phyloP scores from a whole-genome alignment of 2,888 invertebrate genomes.

The Callimorpha dominula region DNA sequence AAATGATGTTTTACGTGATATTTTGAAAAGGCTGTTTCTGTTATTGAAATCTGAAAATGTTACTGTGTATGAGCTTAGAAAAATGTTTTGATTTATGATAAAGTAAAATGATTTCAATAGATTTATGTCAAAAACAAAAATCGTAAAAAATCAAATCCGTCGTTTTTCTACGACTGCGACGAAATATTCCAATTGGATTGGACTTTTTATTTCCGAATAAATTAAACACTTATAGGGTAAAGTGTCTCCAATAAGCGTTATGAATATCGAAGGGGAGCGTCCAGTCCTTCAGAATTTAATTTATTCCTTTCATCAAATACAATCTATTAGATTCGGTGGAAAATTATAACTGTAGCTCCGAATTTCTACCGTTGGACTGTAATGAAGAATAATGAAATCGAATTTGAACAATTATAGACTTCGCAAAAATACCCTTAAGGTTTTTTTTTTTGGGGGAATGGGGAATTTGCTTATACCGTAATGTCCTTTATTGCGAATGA shows the following conservation, averaged over 20 bases:
- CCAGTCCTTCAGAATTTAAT: constrained; percentile 62
- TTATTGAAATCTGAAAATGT: too few relatives aligned
- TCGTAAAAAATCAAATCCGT: too few relatives aligned
- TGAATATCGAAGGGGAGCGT: constrained; percentile 58
- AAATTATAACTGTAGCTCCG: constrained; percentile 48
- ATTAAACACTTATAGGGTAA: constrained; percentile 58
- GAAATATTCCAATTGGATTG: constrained; percentile 14
- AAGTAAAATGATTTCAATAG: too few relatives aligned
- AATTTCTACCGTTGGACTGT: constrained; percentile 32
- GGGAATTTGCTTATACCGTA: constrained; percentile 39
- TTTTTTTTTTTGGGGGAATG: constrained; percentile 23
- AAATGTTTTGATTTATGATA: too few relatives aligned
- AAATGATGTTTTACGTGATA: too few relatives aligned
- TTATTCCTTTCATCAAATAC: constrained; percentile 61
- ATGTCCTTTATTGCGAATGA: constrained; percentile 38
- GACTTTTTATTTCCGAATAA: constrained; percentile 51
- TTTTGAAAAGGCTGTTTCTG: too few relatives aligned
- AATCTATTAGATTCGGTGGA: constrained; percentile 55
- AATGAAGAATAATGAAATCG: constrained; percentile 47
- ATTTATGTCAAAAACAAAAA: too few relatives aligned
- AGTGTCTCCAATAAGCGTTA: constrained; percentile 57
- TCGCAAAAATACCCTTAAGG: constrained; percentile 14
- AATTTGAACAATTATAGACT: constrained; percentile 32
- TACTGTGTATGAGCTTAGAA: too few relatives aligned
- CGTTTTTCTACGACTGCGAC: too few relatives aligned